Base-by-base conservation (phyloP, 2,113 vertebrate genomes). In the Ceratotherium simum region DNA sequence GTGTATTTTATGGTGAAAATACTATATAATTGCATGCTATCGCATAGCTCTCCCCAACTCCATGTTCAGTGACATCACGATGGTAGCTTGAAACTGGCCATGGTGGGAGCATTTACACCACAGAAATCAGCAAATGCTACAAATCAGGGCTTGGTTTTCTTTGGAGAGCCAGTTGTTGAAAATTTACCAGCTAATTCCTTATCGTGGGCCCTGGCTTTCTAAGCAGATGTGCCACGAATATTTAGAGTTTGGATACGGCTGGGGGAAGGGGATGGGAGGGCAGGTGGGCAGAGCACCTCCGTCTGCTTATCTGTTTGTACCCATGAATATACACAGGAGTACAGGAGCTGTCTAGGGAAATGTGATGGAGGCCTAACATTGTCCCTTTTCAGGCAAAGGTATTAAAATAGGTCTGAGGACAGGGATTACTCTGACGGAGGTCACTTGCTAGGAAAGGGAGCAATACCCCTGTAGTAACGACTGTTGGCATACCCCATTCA, bases 401-500 rank as follows among this genome's bases (percentile, higher is more conserved):
- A 60, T 46, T 31, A 80, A 60, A 80, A 54, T 72, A 9, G 5
- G 9, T 42, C 65, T 65, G 54, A 85, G 62, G 62, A 54, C 64
- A 39, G 33, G 8, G 54, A n/a, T 64, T n/a, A 16, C 21, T 76
- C 23, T n/a, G n/a, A 62, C 5, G 18, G 36, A 64, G 46, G 39
- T 48, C 33, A 21, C 70, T 33, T 42, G 20, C n/a, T 60, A n/a
- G 62, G 3, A 51, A 12, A 81, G 48, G 31, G 78, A 48, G 33
- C 1, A 18, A 13, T 7, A 33, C 17, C 10, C n/a, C 31, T 1
- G 0, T 7, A 13, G 18, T 29, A 27, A 60, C 21, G 39, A 39
- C 20, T 5, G 33, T 14, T 27, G 3, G 9, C 11, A 8, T 20
- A 58, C 42, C n/a, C 29, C 23, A 16, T 36, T 42, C 29, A 54